Percentiles rank a stretch among this genome's conserved stretches.
Evolutionary conservation across 2,888 invertebrate genomes (phyloP).

Genomic region (Oconnorella tubifera): DNA sequence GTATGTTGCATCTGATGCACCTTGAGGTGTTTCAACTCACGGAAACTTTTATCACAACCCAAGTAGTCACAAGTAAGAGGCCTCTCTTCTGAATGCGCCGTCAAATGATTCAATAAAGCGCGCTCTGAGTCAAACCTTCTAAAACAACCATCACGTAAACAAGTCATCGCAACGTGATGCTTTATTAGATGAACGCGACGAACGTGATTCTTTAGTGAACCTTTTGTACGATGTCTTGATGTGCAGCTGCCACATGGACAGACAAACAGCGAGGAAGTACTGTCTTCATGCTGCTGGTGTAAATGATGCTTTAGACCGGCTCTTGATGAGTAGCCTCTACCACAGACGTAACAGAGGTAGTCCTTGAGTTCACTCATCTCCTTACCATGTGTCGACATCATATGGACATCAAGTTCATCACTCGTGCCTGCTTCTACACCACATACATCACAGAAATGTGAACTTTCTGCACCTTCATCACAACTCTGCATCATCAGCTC

Average conservation of each 20-base stretch:
- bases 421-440: conserved; percentile 16
- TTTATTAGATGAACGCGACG: conserved; percentile 19
- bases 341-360: conserved; percentile 29
- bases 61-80: conserved; percentile 30
- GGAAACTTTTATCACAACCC: conserved; percentile 35
- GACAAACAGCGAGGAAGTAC: conserved; percentile 18
- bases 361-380: conserved; percentile 25
- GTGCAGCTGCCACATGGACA: conserved; percentile 26
- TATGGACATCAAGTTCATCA: conserved; percentile 26
- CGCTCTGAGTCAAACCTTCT: background rate
- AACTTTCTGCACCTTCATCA: conserved; percentile 20
- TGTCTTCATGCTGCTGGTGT: conserved; percentile 27
- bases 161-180: background rate
- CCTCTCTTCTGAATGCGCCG: conserved; percentile 8
- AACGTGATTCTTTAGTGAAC: conserved; percentile 28
- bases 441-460: conserved; percentile 26
- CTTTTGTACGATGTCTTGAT: conserved; percentile 15
- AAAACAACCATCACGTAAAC: background rate
- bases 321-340: conserved; percentile 23
- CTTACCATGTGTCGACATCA: conserved; percentile 27
- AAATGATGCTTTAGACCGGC: conserved; percentile 29
- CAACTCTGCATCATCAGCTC: conserved; percentile 21
- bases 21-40: conserved; percentile 37
- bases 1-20: conserved; percentile 38
- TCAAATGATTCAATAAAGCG: background rate